phyloP scores from a whole-genome alignment of 2,113 vertebrate species.

The Sphyrna mokarran region DNA sequence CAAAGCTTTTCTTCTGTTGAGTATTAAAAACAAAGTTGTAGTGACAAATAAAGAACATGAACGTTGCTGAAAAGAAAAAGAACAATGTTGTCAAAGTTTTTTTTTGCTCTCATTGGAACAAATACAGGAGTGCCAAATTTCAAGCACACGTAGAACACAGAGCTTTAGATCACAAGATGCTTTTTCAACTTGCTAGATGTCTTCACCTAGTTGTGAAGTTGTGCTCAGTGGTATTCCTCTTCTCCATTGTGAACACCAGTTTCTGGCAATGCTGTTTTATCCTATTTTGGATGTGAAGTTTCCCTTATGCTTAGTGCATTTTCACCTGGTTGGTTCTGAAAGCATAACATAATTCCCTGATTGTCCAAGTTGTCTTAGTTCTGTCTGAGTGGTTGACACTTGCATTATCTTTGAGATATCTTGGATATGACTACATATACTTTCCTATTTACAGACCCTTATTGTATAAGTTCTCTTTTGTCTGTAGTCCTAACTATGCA shows the following conservation, averaged over 20 bases:
- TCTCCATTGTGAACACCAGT: neutral
- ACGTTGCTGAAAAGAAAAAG: too few relatives aligned
- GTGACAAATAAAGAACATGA: too few relatives aligned
- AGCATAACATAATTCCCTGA: neutral
- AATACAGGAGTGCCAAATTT: too few relatives aligned
- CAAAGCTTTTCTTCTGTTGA: neutral
- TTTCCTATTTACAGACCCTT: neutral
- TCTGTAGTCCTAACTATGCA: neutral
- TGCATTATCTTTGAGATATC: neutral
- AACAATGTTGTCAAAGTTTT: too few relatives aligned
- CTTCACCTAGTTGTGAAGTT: too few relatives aligned
- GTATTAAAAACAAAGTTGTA: too few relatives aligned
- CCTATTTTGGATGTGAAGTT: neutral
- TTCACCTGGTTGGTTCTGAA: neutral
- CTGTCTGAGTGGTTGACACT: neutral
- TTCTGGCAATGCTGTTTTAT: neutral
- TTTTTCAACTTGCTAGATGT: neutral
- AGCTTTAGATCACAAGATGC: neutral
- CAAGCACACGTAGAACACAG: too few relatives aligned
- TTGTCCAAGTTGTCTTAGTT: neutral
- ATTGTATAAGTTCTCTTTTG: neutral
- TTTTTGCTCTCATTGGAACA: too few relatives aligned
- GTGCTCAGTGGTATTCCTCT: neutral
- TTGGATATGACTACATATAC: neutral
- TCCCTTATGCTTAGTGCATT: neutral